phyloP scores from a whole-genome alignment of 2,113 vertebrate species.

The Marcusenius ussheri region DNA sequence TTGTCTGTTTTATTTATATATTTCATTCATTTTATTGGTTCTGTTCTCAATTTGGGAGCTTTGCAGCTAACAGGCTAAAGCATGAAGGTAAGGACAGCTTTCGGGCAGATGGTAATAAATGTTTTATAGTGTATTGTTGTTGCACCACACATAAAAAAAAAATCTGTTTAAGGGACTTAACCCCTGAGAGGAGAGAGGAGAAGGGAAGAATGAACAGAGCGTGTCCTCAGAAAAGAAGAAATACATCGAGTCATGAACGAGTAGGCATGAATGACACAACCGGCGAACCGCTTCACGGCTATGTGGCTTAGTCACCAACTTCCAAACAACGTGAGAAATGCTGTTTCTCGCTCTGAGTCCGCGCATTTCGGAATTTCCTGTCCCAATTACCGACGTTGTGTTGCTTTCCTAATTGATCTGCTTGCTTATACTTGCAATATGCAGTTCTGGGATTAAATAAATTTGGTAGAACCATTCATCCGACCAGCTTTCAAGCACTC shows the following conservation, averaged over 20 bases:
- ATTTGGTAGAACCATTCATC: background rate
- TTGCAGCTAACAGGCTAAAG: background rate
- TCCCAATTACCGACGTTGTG: background rate
- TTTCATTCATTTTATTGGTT: constrained; percentile 2
- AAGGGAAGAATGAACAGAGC: background rate
- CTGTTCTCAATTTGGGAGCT: constrained; percentile 8
- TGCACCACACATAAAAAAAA: background rate
- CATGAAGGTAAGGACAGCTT: constrained; percentile 18
- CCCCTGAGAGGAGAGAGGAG: background rate
- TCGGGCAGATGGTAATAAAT: constrained; percentile 19
- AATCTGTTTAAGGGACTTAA: constrained; percentile 9
- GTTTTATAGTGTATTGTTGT: constrained; percentile 11
- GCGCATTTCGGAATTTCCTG: background rate
- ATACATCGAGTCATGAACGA: background rate
- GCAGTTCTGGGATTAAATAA: background rate
- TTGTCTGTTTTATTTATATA: background rate
- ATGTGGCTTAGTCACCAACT: background rate
- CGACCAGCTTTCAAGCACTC: background rate
- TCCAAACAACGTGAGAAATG: background rate
- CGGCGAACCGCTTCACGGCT: background rate
- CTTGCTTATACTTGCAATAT: background rate
- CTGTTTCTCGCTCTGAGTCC: background rate
- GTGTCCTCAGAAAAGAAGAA: background rate
- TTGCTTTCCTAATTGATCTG: background rate
- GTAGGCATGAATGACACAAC: background rate